Percentiles rank a stretch among this genome's conserved stretches.
These are phyloP conservation scores for Acipenser transmontanus DNA, from an alignment of 2,797 vertebrate species.

Conservation along the genomic window DNA sequence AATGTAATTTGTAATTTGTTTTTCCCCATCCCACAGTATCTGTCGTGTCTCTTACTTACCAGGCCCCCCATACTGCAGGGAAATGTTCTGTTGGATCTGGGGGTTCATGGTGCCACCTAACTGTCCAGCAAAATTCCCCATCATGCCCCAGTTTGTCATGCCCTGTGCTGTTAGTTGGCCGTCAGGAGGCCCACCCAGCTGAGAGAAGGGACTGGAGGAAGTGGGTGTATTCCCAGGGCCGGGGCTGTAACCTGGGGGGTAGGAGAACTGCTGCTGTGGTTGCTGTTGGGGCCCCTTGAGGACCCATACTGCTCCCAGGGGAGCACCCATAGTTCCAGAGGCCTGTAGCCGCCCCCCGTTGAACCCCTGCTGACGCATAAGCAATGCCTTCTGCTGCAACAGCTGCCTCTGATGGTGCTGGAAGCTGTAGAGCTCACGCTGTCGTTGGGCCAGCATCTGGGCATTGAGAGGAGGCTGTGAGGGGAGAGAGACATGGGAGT, in stretches of 20 bases:
- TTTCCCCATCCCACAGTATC: no score
- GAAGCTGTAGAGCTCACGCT: slow-evolving; percentile 86
- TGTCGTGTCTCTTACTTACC: slow-evolving; percentile 50
- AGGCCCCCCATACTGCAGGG: slow-evolving; percentile 79
- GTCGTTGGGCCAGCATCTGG: slow-evolving; percentile 91
- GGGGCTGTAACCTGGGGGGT: slow-evolving; percentile 71
- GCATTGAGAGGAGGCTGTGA: slow-evolving; percentile 83
- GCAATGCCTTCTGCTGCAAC: slow-evolving; percentile 85
- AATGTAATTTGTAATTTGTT: no score
- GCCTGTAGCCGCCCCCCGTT: slow-evolving; percentile 45
- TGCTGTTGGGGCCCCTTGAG: slow-evolving; percentile 45
- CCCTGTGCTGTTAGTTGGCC: slow-evolving; percentile 59
- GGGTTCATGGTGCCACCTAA: slow-evolving; percentile 65
- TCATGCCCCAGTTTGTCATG: slow-evolving; percentile 70
- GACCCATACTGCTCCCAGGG: slow-evolving; percentile 51
- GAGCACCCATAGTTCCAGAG: slow-evolving; percentile 47
- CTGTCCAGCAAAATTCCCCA: slow-evolving; percentile 71
- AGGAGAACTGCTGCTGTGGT: slow-evolving; percentile 75
- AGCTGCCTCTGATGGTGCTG: slow-evolving; percentile 89
- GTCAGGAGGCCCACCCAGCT: slow-evolving; percentile 62
- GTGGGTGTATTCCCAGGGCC: slow-evolving; percentile 68
- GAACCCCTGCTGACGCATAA: slow-evolving; percentile 81
- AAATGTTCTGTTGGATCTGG: slow-evolving; percentile 78
- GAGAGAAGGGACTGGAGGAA: slow-evolving; percentile 76
- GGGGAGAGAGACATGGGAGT: neutral